A percentile compares a stretch with the other conserved stretches of the same genome.
These are phyloP conservation scores for Plodia interpunctella DNA, from an alignment of 1,140 invertebrate genomes.

Conservation along the genomic window DNA sequence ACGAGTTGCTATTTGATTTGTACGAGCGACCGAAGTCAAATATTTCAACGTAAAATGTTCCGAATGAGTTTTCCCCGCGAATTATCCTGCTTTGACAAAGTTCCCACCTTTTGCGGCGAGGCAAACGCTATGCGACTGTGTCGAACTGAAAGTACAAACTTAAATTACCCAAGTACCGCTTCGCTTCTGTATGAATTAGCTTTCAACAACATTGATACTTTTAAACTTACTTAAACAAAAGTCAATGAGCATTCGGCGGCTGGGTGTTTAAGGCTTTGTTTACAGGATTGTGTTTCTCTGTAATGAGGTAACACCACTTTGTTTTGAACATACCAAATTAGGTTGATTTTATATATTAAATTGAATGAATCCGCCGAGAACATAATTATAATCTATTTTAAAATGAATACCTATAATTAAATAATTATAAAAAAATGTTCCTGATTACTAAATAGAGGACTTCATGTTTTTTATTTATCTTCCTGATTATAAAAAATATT, in stretches of 20 bases:
- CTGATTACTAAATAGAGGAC: too few relatives aligned
- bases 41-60: conserved; percentile 10
- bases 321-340: too few relatives aligned
- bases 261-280: background rate
- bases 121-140: conserved; percentile 8
- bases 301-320: background rate
- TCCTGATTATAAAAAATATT: too few relatives aligned
- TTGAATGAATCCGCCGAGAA: too few relatives aligned
- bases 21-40: conserved; percentile 9
- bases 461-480: too few relatives aligned
- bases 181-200: conserved; percentile 13
- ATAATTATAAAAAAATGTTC: too few relatives aligned
- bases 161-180: conserved; percentile 3
- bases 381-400: too few relatives aligned
- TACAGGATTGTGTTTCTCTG: background rate
- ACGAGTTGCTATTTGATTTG: conserved; percentile 18
- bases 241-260: background rate
- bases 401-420: too few relatives aligned
- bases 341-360: too few relatives aligned
- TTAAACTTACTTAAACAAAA: background rate
- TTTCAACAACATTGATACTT: background rate
- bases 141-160: conserved; percentile 10
- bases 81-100: conserved; percentile 21
- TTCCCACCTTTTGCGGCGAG: conserved; percentile 18
- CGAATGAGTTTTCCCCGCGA: conserved; percentile 11